These are phyloP conservation scores for Amphimallon solstitiale DNA, from an alignment of 2,888 invertebrate species.

Conservation along the genomic window DNA sequence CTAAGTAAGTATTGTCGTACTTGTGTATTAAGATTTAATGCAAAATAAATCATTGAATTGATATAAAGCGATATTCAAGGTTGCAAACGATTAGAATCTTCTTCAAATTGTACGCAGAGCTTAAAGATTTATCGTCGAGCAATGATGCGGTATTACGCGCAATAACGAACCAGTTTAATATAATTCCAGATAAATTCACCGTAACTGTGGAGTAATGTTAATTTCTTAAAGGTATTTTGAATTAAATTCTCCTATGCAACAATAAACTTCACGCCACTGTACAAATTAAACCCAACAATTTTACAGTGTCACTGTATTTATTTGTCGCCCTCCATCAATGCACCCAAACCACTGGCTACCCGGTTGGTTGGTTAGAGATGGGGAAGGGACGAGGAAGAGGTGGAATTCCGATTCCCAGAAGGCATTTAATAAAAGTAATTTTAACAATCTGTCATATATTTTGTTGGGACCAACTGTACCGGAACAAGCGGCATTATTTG, in stretches of 20 bases:
- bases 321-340: constrained; percentile 28
- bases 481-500: constrained; percentile 28
- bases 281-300: constrained; percentile 36
- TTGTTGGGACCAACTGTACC: constrained; percentile 30
- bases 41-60: too few relatives aligned
- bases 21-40: too few relatives aligned
- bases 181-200: constrained; percentile 18
- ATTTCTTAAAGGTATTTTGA: constrained; percentile 35
- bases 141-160: background rate
- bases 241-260: constrained; percentile 37
- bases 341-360: too few relatives aligned
- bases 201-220: constrained; percentile 27
- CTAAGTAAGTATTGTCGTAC: too few relatives aligned
- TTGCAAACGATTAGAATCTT: background rate
- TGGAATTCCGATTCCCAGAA: constrained; percentile 35
- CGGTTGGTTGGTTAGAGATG: too few relatives aligned
- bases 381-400: background rate
- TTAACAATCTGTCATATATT: constrained; percentile 37
- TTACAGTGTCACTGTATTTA: constrained; percentile 34
- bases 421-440: constrained; percentile 29
- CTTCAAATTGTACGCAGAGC: background rate
- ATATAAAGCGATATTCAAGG: background rate
- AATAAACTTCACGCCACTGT: constrained; percentile 32
- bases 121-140: background rate
- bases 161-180: constrained; percentile 13